A percentile compares a stretch with the other conserved stretches of the same genome.
Evolutionary conservation across 2,113 vertebrate genomes (phyloP).

Genomic region (Neogale vison): DNA sequence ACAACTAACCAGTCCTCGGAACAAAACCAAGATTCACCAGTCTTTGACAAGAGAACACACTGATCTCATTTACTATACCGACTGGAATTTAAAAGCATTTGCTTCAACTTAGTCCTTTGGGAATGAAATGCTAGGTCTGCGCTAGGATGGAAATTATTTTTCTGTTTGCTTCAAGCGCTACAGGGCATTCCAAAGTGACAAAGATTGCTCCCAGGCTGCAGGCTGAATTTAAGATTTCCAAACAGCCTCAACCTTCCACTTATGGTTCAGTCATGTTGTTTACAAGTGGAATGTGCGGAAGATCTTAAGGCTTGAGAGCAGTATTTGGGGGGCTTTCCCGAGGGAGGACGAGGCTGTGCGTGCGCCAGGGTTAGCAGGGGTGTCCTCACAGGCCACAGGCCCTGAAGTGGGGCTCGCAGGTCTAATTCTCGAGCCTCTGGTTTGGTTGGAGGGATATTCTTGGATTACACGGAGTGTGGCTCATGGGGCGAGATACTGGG

Average conservation of each 20-base stretch:
- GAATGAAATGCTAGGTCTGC: background rate
- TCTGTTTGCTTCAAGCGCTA: background rate
- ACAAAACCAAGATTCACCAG: background rate
- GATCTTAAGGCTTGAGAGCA: background rate
- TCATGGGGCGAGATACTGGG: background rate
- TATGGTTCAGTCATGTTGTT: background rate
- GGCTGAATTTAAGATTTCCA: background rate
- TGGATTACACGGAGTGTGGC: background rate
- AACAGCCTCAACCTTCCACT: background rate
- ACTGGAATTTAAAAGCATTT: constrained; percentile 8
- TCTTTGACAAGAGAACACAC: background rate
- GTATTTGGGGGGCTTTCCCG: background rate
- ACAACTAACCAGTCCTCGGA: background rate
- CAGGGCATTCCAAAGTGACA: background rate
- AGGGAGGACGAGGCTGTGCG: background rate
- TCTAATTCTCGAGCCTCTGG: background rate
- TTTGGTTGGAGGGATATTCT: background rate
- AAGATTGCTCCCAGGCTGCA: background rate
- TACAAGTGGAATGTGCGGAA: background rate
- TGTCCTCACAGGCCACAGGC: background rate
- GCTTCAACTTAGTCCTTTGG: background rate
- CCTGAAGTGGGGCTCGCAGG: background rate
- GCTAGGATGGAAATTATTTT: background rate
- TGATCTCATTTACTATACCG: background rate
- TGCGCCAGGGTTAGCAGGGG: background rate